These are phyloP conservation scores for Heterotis niloticus DNA, from an alignment of 2,113 vertebrate species.

Conservation along the genomic window DNA sequence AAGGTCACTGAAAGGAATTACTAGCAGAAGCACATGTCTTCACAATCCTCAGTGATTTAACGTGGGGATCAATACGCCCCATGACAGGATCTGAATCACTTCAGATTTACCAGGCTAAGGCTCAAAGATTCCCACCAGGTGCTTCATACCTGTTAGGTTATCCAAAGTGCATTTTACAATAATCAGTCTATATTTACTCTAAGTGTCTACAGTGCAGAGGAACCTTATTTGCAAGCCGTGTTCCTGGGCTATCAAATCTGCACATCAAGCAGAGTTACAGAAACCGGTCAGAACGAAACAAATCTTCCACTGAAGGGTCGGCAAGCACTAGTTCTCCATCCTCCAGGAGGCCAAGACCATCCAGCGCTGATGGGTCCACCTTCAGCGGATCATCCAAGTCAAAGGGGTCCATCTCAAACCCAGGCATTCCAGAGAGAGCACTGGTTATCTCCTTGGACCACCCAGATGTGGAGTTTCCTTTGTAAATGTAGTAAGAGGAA, in stretches of 20 bases:
- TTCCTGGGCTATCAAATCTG: not conserved
- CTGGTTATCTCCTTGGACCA: constrained; percentile 67
- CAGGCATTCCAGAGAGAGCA: constrained; percentile 60
- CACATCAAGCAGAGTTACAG: not conserved
- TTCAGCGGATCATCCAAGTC: constrained; percentile 60
- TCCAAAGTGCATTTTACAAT: constrained; percentile 13
- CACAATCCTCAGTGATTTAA: too few species aligned
- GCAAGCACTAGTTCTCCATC: constrained; percentile 57
- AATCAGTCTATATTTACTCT: constrained; percentile 2
- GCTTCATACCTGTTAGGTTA: not conserved
- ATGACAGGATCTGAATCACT: not conserved
- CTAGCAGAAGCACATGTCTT: not conserved
- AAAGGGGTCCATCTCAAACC: constrained; percentile 60
- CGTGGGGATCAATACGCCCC: too few species aligned
- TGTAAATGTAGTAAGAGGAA: not conserved
- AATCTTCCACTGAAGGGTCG: constrained; percentile 22
- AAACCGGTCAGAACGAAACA: constrained; percentile 23
- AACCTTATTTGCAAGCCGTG: not conserved
- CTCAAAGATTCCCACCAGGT: not conserved
- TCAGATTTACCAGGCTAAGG: not conserved
- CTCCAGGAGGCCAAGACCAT: constrained; percentile 65
- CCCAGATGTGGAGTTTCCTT: constrained; percentile 54
- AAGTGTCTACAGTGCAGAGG: not conserved
- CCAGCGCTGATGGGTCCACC: constrained; percentile 64
- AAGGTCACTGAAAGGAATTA: not conserved